phyloP scores from a whole-genome alignment of 2,888 invertebrate species.

The Tineola bisselliella region DNA sequence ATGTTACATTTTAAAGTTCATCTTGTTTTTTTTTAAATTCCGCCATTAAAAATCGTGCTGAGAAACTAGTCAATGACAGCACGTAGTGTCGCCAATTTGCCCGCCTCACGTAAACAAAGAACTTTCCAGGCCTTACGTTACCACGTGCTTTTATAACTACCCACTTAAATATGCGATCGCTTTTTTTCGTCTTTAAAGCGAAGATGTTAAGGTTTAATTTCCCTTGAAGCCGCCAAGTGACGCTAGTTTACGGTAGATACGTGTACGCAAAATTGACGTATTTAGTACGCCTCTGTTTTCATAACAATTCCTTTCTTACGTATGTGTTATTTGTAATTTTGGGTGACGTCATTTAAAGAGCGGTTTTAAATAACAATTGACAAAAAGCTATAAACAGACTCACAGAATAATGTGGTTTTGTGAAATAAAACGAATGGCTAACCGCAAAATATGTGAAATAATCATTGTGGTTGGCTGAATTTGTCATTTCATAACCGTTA shows the following conservation, averaged over 20 bases:
- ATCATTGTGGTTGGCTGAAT: too few relatives aligned
- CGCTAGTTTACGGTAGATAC: background rate
- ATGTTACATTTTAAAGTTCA: too few relatives aligned
- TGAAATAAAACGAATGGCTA: background rate
- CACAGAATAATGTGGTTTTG: background rate
- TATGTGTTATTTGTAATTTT: background rate
- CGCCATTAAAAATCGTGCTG: too few relatives aligned
- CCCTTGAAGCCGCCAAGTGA: background rate
- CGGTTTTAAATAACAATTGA: background rate
- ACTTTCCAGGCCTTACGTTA: slow-evolving; percentile 10
- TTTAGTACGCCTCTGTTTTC: slow-evolving; percentile 3
- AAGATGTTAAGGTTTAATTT: background rate
- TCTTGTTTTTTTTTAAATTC: too few relatives aligned
- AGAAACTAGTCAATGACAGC: background rate
- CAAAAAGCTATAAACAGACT: background rate
- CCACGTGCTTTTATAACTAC: slow-evolving; percentile 4
- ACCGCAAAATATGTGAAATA: background rate
- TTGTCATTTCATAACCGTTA: too few relatives aligned
- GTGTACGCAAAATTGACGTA: background rate
- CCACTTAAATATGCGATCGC: background rate
- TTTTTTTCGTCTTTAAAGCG: background rate
- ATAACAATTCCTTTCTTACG: background rate
- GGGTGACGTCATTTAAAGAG: background rate
- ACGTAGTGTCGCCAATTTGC: slow-evolving; percentile 12
- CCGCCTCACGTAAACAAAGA: slow-evolving; percentile 14